phyloP scores from a whole-genome alignment of 2,797 vertebrate species.

The Coreius guichenoti region DNA sequence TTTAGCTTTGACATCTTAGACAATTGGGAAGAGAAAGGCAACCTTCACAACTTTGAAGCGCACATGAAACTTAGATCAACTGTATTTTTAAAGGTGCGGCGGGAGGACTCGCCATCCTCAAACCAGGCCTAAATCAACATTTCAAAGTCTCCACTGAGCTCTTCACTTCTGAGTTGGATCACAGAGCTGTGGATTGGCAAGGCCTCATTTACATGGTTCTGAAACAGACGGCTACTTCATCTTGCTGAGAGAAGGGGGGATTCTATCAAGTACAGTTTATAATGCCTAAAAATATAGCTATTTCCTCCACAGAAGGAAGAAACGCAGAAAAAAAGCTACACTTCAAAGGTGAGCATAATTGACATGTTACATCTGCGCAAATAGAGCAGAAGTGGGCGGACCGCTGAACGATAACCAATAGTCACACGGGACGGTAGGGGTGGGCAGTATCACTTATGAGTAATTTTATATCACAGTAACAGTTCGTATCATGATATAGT shows the following conservation, averaged over 20 bases:
- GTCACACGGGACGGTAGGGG: slow-evolving; percentile 13
- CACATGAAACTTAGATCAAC: slow-evolving; percentile 85
- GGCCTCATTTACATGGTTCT: slow-evolving; percentile 84
- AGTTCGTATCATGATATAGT: neutral
- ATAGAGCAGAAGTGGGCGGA: slow-evolving; percentile 57
- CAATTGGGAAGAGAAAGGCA: slow-evolving; percentile 74
- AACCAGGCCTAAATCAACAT: slow-evolving; percentile 80
- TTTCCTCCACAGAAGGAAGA: slow-evolving; percentile 63
- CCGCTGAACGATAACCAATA: slow-evolving; percentile 47
- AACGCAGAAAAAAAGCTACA: slow-evolving; percentile 58
- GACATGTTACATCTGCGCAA: slow-evolving; percentile 58
- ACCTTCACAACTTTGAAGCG: slow-evolving; percentile 84
- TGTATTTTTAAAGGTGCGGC: slow-evolving; percentile 81
- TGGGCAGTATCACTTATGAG: neutral
- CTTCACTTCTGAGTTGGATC: slow-evolving; percentile 81
- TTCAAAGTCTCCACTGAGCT: slow-evolving; percentile 84
- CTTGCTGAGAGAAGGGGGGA: slow-evolving; percentile 64
- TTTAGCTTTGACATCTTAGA: slow-evolving; percentile 83
- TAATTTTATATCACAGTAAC: slow-evolving; percentile 1
- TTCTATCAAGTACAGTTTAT: slow-evolving; percentile 67
- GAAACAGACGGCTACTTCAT: slow-evolving; percentile 73
- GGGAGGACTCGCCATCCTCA: slow-evolving; percentile 75
- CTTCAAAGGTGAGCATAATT: slow-evolving; percentile 60
- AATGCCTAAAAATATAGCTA: slow-evolving; percentile 67
- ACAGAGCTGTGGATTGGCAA: slow-evolving; percentile 79